Base-by-base conservation (phyloP, 2,888 invertebrate genomes). In the Elmis aenea region DNA sequence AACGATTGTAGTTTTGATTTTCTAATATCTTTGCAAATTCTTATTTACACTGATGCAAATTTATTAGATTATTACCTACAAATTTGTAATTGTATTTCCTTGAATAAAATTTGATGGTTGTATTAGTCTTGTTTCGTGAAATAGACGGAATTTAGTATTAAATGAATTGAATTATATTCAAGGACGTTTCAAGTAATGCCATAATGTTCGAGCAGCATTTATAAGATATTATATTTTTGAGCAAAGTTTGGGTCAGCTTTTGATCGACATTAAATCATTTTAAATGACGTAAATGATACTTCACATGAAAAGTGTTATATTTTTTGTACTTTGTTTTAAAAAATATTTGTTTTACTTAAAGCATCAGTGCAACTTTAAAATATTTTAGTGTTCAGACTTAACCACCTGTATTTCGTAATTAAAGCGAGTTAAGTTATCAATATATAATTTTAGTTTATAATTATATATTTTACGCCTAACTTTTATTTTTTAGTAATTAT, bases 381-480 rank as follows among this genome's bases (percentile, higher is more conserved):
- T 51, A 35, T 41, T 42, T 44, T 45, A 46, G 44, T 51, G 44
- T 53, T 52, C 51, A 51, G 51, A 50, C 54, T 46, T 43, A 45
- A 42, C 37, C 42, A 25, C 33, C 23, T 39, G 37, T 23, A 38
- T 38, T 37, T 31, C 5, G 5, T 37, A 42, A 37, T 22, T 28
- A 12, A 41, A n/a, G 15, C 40, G 38, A 45, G 48, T 55, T 57
- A 50, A 57, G 50, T 52, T 51, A 46, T 50, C 45, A 52, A 54
- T 58, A 57, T 53, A 57, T 52, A 54, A 53, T 52, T 58, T 55
- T 59, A 59, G 58, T 59, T 61, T 54, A 58, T 58, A 57, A 58
- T 60, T 54, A 58, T 58, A 56, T 55, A 53, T 48, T 42, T 58
- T 59, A 55, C 61, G 53, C 51, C 51, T 60, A 59, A 57, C 52